Conservation (phyloP, 2,113 vertebrate species). For the Seriola aureovittata region DNA sequence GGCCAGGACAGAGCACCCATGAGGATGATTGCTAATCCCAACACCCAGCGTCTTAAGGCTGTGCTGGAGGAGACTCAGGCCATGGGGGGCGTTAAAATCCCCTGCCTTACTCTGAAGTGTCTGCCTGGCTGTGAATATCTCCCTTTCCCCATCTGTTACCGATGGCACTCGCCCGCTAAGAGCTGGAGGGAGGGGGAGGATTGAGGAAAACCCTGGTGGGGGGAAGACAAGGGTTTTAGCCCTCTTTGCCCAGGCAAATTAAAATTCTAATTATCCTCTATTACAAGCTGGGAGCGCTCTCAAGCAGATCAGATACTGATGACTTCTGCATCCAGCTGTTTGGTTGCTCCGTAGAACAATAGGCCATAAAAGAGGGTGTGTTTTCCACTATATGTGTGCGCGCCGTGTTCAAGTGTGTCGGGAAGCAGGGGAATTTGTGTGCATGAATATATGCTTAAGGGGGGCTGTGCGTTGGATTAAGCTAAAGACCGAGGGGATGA, state of each 20-base stretch:
- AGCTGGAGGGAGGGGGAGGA: conserved; percentile 22
- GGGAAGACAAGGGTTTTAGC: conserved; percentile 51
- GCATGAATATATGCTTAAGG: conserved; percentile 14
- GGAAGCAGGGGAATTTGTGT: conserved; percentile 44
- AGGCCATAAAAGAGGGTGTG: conserved; percentile 62
- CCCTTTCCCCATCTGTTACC: conserved; percentile 78
- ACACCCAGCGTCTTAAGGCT: conserved; percentile 57
- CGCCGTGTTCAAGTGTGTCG: conserved; percentile 30
- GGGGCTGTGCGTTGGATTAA: conserved; percentile 63
- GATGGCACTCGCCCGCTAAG: conserved; percentile 42
- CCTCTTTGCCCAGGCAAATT: conserved; percentile 67
- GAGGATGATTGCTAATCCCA: conserved; percentile 61
- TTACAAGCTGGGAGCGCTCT: conserved; percentile 69
- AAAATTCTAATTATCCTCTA: conserved; percentile 77
- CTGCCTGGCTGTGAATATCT: conserved; percentile 76
- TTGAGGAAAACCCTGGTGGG: conserved; percentile 41
- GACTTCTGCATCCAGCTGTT: conserved; percentile 75
- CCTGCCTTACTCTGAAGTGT: conserved; percentile 60
- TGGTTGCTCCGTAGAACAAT: conserved; percentile 67
- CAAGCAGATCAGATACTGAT: conserved; percentile 73
- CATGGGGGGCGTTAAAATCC: conserved; percentile 71
- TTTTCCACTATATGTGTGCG: conserved; percentile 40
- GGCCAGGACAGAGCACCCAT: conserved; percentile 31
- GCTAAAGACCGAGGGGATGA: conserved; percentile 65
- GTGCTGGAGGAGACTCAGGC: conserved; percentile 49